Evolutionary conservation across 23 tunicate species (phyloP).

Genomic region (Clavelina lepadiformis): DNA sequence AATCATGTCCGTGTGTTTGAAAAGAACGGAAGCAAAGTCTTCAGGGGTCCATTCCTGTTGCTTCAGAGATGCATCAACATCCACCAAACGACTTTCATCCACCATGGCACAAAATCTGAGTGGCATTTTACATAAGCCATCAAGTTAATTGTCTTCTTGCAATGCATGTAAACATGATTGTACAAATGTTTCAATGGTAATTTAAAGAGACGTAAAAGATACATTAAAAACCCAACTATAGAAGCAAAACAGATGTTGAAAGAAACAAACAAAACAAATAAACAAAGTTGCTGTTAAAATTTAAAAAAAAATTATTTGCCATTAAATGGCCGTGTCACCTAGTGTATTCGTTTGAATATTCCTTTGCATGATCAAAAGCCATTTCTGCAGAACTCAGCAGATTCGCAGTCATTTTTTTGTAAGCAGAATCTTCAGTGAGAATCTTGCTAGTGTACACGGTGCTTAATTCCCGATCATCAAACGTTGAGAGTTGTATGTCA

Average conservation of each 20-base stretch:
- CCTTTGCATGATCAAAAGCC: slow-evolving; percentile 54
- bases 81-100: slow-evolving; percentile 60
- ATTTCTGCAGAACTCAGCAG: slow-evolving; percentile 10
- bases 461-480: slow-evolving; percentile 16
- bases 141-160: too few relatives aligned
- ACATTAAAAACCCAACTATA: too few relatives aligned
- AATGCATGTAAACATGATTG: too few relatives aligned
- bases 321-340: too few relatives aligned
- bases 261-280: too few relatives aligned
- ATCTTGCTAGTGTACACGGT: slow-evolving; percentile 22
- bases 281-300: too few relatives aligned
- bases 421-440: background rate
- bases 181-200: too few relatives aligned
- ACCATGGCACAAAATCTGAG: slow-evolving; percentile 80
- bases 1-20: slow-evolving; percentile 72
- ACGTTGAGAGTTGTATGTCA: slow-evolving; percentile 50
- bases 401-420: background rate
- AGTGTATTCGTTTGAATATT: slow-evolving; percentile 42
- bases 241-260: too few relatives aligned
- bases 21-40: slow-evolving; percentile 67
- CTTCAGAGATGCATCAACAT: slow-evolving; percentile 53
- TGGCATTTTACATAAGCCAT: too few relatives aligned
- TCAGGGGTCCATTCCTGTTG: slow-evolving; percentile 91
- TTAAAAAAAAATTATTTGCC: too few relatives aligned
- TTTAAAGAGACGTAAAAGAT: too few relatives aligned